Base-by-base conservation (phyloP, 1,140 invertebrate genomes). In the Euschistus heros region DNA sequence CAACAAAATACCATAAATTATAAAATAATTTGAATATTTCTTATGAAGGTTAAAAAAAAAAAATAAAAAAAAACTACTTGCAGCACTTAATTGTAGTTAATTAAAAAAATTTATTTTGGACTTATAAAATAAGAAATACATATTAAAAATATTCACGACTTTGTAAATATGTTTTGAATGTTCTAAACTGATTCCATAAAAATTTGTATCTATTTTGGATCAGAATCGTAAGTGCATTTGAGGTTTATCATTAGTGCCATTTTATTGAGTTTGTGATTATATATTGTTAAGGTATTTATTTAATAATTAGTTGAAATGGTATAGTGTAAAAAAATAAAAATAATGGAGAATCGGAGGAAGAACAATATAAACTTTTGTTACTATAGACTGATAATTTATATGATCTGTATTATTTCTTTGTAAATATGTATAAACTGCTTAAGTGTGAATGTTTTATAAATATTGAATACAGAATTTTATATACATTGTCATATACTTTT, bases 381-480 rank as follows among this genome's bases (percentile, higher is more conserved):
- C 20, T 57, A 62, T 46, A 62, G 61, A 62, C 61, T 62, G 61
- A 62, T 62, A 22, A 62, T 62, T 62, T 62, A 62, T 62, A 62
- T 46, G 20, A 62, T 30, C 44, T 62, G 61, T 62, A 62, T 62
- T 62, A 62, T 62, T 62, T 62, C 20, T 30, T 46, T 62, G 61
- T 62, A 62, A 44, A 62, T 62, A 62, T 62, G 61, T 62, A 62
- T 24, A 62, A 46, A 62, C 15, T 24, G 37, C 44, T 62, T 62
- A 27, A 44, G 61, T 62, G 61, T 26, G 44, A 22, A 44, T 46
- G 42, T 62, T 62, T 62, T 62, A 62, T 62, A 62, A 42, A 62
- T 47, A 47, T 62, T 46, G 26, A 62, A 47, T 24, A 37, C 42
- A 37, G 42, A 62, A 33, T 47, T 62, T 62, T 62, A 47, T 62